A percentile compares a stretch with the other conserved stretches of the same genome.
Evolutionary conservation across 2,113 vertebrate species (phyloP).

Genomic region (Oreochromis spilurus): DNA sequence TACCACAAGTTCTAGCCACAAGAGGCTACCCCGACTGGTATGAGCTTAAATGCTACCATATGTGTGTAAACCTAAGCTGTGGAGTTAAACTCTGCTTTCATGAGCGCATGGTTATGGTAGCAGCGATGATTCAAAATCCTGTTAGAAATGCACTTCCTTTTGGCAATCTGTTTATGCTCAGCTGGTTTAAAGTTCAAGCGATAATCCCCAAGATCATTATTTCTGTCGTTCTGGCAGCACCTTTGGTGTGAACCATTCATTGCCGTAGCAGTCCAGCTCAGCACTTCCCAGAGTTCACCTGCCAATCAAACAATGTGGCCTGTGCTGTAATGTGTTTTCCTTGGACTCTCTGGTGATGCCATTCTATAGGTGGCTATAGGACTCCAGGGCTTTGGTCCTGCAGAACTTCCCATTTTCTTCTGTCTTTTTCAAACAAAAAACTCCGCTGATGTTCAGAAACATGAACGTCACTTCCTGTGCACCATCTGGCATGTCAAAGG

Average conservation of each 20-base stretch:
- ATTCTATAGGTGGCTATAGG: neutral
- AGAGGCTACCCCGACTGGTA: constrained; percentile 52
- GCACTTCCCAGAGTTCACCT: constrained; percentile 20
- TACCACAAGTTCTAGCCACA: constrained; percentile 52
- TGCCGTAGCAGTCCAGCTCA: constrained; percentile 11
- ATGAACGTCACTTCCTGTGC: neutral
- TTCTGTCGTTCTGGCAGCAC: constrained; percentile 35
- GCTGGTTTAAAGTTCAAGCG: constrained; percentile 40
- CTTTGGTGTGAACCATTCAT: constrained; percentile 31
- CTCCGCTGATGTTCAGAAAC: neutral
- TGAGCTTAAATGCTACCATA: constrained; percentile 50
- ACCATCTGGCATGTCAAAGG: neutral
- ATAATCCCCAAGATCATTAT: constrained; percentile 37
- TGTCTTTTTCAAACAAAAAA: neutral
- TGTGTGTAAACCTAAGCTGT: constrained; percentile 46
- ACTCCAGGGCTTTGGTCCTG: neutral
- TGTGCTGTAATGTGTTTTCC: constrained; percentile 26
- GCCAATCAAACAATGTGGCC: constrained; percentile 20
- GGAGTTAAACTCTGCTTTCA: constrained; percentile 42
- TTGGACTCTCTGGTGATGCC: neutral
- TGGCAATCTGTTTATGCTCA: constrained; percentile 35
- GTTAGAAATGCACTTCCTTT: constrained; percentile 29
- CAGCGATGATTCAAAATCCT: constrained; percentile 40
- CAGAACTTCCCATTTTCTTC: neutral
- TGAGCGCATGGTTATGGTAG: constrained; percentile 39